These are phyloP conservation scores for Petromus typicus DNA, from an alignment of 2,113 vertebrate species.

Conservation along the genomic window DNA sequence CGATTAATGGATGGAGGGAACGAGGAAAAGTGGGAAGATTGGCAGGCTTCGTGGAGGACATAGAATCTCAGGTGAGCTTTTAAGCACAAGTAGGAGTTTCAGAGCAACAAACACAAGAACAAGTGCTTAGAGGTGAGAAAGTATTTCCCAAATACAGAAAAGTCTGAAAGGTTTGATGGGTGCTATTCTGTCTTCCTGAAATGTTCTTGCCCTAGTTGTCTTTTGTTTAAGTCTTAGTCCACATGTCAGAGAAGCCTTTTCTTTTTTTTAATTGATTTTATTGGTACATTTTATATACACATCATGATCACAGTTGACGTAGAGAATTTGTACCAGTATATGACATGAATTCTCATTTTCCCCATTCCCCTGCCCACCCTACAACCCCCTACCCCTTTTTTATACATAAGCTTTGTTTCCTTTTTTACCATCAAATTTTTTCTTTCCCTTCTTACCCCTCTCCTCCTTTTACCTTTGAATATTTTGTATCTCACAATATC, in stretches of 20 bases:
- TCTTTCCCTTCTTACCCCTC: too few relatives aligned
- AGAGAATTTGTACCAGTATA: too few relatives aligned
- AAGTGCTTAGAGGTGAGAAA: not conserved
- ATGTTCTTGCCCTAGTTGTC: not conserved
- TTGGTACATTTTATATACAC: too few relatives aligned
- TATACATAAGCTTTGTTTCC: too few relatives aligned
- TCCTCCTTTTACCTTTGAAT: too few relatives aligned
- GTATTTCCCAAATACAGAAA: not conserved
- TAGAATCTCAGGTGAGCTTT: not conserved
- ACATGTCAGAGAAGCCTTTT: not conserved
- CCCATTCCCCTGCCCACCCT: too few relatives aligned
- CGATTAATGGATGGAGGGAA: not conserved
- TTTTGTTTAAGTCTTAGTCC: not conserved
- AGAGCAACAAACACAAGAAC: not conserved
- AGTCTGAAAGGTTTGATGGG: not conserved
- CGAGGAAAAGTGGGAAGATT: not conserved
- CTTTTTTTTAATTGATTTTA: too few relatives aligned
- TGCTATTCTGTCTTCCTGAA: not conserved
- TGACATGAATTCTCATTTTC: too few relatives aligned
- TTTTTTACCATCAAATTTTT: too few relatives aligned
- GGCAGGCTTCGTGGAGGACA: not conserved
- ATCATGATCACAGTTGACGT: too few relatives aligned
- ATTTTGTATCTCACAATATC: too few relatives aligned
- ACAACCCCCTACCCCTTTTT: too few relatives aligned
- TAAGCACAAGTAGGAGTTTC: not conserved